These are phyloP conservation scores for Stenotaenia linearis DNA, from an alignment of 2,888 invertebrate genomes.

Conservation along the genomic window DNA sequence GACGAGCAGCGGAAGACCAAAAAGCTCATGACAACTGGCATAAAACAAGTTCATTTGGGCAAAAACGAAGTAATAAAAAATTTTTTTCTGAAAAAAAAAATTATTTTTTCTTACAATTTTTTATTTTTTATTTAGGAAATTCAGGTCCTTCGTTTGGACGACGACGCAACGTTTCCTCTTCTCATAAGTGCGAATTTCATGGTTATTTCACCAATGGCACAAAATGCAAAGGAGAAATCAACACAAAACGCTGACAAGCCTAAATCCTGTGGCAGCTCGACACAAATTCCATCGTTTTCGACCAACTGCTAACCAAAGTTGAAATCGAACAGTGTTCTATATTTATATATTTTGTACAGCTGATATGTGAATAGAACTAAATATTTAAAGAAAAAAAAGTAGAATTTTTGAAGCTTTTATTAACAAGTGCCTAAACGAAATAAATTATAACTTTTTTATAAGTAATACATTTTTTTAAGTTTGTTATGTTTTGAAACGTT, in stretches of 20 bases:
- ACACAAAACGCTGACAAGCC: background rate
- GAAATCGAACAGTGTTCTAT: background rate
- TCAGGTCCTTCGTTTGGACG: conserved; percentile 49
- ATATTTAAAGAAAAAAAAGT: background rate
- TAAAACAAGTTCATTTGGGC: conserved; percentile 55
- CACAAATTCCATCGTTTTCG: background rate
- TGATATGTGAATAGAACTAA: background rate
- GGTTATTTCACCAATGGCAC: conserved; percentile 43
- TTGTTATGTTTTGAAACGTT: background rate
- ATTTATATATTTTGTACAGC: background rate
- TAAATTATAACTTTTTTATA: background rate
- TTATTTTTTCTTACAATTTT: conserved; percentile 28
- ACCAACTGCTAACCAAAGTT: background rate
- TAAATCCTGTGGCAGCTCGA: background rate
- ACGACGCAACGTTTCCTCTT: conserved; percentile 60
- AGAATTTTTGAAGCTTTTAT: background rate
- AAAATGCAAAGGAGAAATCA: background rate
- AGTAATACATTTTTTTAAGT: background rate
- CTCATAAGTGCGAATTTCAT: conserved; percentile 64
- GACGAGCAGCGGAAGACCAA: conserved; percentile 62
- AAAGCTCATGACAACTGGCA: conserved; percentile 58
- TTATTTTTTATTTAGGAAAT: conserved; percentile 43
- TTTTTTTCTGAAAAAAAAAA: conserved; percentile 24
- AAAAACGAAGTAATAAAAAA: conserved; percentile 63
- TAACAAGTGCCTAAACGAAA: background rate